Conservation (phyloP, 2,888 invertebrate genomes). For the Eristalis pertinax region DNA sequence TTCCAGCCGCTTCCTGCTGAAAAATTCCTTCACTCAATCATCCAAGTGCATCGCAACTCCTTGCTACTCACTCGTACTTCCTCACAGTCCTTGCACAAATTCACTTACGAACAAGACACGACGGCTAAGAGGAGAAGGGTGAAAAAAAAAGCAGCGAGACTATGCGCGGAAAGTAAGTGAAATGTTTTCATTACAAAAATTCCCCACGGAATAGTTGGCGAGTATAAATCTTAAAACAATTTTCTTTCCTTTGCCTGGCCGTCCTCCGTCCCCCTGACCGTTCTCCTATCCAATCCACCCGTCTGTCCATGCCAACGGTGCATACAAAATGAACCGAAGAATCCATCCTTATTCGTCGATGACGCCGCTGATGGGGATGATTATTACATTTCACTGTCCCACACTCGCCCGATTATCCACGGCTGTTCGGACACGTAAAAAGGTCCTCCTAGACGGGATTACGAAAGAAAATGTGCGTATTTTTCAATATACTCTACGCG, state of each 20-base stretch:
- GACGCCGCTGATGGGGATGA: conserved; percentile 37
- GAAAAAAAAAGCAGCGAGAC: background rate
- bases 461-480: conserved; percentile 1
- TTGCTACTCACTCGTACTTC: background rate
- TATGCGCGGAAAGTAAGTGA: background rate
- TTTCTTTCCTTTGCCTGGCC: conserved; percentile 14
- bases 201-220: conserved; percentile 23
- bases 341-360: conserved; percentile 33
- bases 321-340: conserved; percentile 43
- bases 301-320: background rate
- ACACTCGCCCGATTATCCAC: background rate
- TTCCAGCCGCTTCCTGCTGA: no score
- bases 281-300: background rate
- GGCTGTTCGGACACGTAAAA: background rate
- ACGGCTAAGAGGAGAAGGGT: background rate
- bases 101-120: background rate
- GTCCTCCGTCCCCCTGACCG: background rate
- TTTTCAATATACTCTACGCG: conserved; percentile 33
- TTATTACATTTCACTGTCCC: conserved; percentile 48
- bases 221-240: conserved; percentile 48
- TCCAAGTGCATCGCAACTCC: no score
- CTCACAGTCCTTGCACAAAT: background rate
- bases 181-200: conserved; percentile 16
- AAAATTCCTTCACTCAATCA: no score
- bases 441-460: conserved; percentile 8